A percentile compares a stretch with the other conserved stretches of the same genome.
Conservation (phyloP, 64 coral and sea anemone species). For the Catalaphyllia jardinei region DNA sequence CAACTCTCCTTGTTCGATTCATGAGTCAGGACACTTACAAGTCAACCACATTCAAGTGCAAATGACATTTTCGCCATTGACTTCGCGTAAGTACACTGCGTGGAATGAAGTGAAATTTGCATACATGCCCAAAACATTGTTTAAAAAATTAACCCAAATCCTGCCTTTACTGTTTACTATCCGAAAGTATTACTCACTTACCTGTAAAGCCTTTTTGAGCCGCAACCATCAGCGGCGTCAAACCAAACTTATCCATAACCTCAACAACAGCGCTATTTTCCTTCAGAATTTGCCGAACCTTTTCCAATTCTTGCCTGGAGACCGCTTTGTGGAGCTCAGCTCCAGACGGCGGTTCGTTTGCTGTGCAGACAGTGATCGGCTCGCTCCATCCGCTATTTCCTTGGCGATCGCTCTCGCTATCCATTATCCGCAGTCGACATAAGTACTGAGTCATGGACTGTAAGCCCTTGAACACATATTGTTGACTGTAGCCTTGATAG, state of each 20-base stretch:
- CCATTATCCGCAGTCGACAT: slow-evolving; percentile 57
- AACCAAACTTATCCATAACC: slow-evolving; percentile 86
- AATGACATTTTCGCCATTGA: background rate
- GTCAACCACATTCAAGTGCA: background rate
- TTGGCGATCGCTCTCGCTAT: slow-evolving; percentile 29
- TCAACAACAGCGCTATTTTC: slow-evolving; percentile 88
- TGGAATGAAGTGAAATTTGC: background rate
- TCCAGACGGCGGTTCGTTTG: slow-evolving; percentile 87
- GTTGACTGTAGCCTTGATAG: slow-evolving; percentile 80
- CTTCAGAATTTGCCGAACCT: slow-evolving; percentile 72
- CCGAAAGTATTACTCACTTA: slow-evolving; percentile 12
- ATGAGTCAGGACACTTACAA: background rate
- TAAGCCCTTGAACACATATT: slow-evolving; percentile 73
- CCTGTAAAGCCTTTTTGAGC: slow-evolving; percentile 84
- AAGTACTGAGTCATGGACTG: slow-evolving; percentile 73
- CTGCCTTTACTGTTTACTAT: background rate
- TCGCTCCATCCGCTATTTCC: slow-evolving; percentile 62
- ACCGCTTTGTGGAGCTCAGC: slow-evolving; percentile 87
- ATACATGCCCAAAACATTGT: background rate
- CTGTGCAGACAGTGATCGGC: slow-evolving; percentile 48
- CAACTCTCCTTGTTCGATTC: background rate
- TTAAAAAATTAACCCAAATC: slow-evolving; percentile 8
- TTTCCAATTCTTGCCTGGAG: slow-evolving; percentile 64
- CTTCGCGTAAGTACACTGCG: background rate
- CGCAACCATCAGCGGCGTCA: slow-evolving; percentile 78